Percentiles rank a stretch among this genome's conserved stretches.
phyloP scores from a whole-genome alignment of 1,140 invertebrate species.

The Pogonomyrmex californicus region DNA sequence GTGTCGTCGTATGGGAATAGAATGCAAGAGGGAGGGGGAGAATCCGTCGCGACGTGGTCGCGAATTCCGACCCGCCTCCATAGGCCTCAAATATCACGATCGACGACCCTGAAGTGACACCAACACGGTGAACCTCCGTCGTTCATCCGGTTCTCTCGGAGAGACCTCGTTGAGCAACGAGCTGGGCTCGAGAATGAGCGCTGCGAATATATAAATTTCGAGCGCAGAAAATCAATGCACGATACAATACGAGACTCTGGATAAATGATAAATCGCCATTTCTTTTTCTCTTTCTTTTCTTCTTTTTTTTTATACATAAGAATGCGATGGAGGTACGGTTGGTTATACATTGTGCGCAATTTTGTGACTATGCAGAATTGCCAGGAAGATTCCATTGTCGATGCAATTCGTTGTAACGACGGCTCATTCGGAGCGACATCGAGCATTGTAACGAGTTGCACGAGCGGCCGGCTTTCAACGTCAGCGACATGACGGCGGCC shows the following conservation, averaged over 20 bases:
- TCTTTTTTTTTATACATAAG: neutral
- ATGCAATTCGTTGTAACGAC: constrained; percentile 25
- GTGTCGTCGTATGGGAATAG: constrained; percentile 73
- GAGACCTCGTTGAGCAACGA: neutral
- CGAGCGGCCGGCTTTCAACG: neutral
- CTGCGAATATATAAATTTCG: constrained; percentile 17
- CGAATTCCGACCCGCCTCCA: constrained; percentile 72
- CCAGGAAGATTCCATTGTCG: constrained; percentile 14
- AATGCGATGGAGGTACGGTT: neutral
- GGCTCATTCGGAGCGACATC: constrained; percentile 10
- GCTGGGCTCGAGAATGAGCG: neutral
- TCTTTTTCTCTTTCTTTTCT: neutral
- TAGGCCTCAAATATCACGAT: constrained; percentile 72
- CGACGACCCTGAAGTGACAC: constrained; percentile 65
- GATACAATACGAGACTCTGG: neutral
- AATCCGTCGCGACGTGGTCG: constrained; percentile 70
- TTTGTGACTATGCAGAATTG: constrained; percentile 36
- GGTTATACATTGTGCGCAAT: constrained; percentile 3
- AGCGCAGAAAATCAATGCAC: neutral
- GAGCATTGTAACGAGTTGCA: neutral
- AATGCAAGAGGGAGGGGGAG: constrained; percentile 63
- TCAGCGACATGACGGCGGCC: neutral
- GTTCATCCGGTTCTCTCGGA: constrained; percentile 57
- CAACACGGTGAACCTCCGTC: constrained; percentile 51
- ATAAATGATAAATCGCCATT: constrained; percentile 14